phyloP scores from a whole-genome alignment of 2,797 vertebrate genomes.

The Staurois parvus region DNA sequence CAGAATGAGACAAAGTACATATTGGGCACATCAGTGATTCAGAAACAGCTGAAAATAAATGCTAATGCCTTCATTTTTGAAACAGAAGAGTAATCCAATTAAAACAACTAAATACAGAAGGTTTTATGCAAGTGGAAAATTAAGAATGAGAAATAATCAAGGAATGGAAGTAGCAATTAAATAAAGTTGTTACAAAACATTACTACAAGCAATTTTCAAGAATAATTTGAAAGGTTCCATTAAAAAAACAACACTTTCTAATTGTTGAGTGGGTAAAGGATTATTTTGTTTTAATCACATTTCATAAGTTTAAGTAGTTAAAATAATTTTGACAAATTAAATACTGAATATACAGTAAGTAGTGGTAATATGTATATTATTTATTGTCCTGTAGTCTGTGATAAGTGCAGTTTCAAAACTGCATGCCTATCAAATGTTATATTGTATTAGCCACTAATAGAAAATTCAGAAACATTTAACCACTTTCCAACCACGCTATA shows the following conservation, averaged over 20 bases:
- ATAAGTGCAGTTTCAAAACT: no score
- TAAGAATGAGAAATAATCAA: conserved; percentile 29
- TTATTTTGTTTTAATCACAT: background rate
- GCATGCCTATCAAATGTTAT: no score
- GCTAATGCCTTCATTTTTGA: conserved; percentile 49
- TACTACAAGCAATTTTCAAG: background rate
- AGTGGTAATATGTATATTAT: no score
- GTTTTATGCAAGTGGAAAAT: conserved; percentile 44
- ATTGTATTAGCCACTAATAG: no score
- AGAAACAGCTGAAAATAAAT: conserved; percentile 42
- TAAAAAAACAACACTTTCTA: background rate
- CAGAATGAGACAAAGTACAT: conserved; percentile 43
- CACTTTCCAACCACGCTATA: no score
- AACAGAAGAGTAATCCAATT: conserved; percentile 57
- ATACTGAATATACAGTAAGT: no score
- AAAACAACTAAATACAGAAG: conserved; percentile 48
- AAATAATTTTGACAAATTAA: no score
- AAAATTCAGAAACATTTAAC: no score
- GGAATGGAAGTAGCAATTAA: conserved; percentile 20
- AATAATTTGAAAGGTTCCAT: background rate
- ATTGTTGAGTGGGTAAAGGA: background rate
- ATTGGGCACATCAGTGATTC: conserved; percentile 48
- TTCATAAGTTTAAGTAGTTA: no score
- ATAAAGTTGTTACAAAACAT: conserved; percentile 23
- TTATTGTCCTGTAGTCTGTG: no score